Conservation (phyloP, 2,888 invertebrate species). For the Strigamia transsilvanica region DNA sequence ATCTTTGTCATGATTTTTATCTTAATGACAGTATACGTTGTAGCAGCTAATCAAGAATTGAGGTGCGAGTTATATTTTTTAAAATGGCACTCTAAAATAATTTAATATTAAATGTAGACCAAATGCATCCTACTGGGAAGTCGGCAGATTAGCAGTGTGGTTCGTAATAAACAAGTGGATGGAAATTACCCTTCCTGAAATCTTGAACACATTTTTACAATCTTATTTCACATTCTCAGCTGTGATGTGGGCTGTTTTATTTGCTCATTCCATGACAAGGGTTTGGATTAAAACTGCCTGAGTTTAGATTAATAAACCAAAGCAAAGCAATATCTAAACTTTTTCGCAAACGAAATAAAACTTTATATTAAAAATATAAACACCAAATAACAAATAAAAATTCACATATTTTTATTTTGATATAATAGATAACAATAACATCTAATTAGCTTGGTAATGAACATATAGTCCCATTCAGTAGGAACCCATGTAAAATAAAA, state of each 20-base stretch:
- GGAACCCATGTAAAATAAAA: too few species aligned
- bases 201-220: constrained; percentile 6
- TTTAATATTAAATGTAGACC: background rate
- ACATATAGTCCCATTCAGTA: too few species aligned
- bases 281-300: constrained; percentile 28
- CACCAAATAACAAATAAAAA: too few species aligned
- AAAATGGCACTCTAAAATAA: background rate
- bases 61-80: background rate
- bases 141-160: background rate
- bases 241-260: constrained; percentile 18
- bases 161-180: constrained; percentile 18
- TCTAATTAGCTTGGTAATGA: too few species aligned
- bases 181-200: constrained; percentile 39
- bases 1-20: background rate
- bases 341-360: too few species aligned
- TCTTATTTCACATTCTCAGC: constrained; percentile 32
- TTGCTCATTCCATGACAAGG: constrained; percentile 20
- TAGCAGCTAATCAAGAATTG: constrained; percentile 28
- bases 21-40: constrained; percentile 1
- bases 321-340: background rate
- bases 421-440: too few species aligned
- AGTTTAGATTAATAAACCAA: background rate
- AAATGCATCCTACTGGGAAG: constrained; percentile 16
- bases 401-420: too few species aligned
- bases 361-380: too few species aligned